phyloP scores from a whole-genome alignment of 2,113 vertebrate genomes.

The Sander lucioperca region DNA sequence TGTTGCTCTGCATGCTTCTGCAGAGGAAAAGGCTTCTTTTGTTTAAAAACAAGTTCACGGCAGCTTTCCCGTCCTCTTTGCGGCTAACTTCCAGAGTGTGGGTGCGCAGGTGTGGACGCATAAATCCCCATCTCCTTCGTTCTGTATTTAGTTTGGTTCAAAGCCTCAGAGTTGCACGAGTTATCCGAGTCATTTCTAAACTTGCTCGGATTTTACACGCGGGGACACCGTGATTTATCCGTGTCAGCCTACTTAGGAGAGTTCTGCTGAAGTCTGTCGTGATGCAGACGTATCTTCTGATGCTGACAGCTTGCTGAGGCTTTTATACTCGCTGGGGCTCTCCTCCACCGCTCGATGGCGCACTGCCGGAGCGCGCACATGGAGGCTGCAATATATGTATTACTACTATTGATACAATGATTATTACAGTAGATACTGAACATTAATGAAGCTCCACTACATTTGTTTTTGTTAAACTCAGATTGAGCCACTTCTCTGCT shows the following conservation, averaged over 20 bases:
- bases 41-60: not conserved
- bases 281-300: conserved; percentile 22
- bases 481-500: too few relatives aligned
- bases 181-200: not conserved
- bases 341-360: conserved; percentile 41
- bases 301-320: conserved; percentile 12
- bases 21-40: not conserved
- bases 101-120: not conserved
- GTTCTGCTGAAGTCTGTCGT: not conserved
- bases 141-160: not conserved
- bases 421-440: not conserved
- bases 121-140: conserved; percentile 29
- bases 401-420: not conserved
- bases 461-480: too few relatives aligned
- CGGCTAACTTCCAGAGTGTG: conserved; percentile 21
- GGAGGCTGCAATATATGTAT: not conserved
- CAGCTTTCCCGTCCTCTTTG: not conserved
- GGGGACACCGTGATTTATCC: not conserved
- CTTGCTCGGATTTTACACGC: not conserved
- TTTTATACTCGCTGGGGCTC: conserved; percentile 65
- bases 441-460: not conserved
- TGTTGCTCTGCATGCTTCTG: conserved; percentile 73
- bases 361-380: conserved; percentile 7
- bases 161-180: conserved; percentile 3
- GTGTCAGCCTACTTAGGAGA: not conserved